phyloP scores from a whole-genome alignment of 2,888 invertebrate species.

The Tolmerus cingulatus region DNA sequence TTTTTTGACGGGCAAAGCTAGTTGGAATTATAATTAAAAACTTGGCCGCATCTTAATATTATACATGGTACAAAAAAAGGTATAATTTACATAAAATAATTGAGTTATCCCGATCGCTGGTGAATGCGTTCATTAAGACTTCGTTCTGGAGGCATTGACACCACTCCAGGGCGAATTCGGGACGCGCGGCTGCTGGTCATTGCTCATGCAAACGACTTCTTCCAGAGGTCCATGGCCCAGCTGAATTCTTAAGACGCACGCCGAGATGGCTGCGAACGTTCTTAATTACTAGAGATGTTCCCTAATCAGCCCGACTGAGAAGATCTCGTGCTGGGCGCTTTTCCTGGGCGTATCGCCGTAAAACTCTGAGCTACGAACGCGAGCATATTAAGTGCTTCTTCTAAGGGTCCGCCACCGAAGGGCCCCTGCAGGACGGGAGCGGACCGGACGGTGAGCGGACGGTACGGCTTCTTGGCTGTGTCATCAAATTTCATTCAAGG shows the following conservation, averaged over 20 bases:
- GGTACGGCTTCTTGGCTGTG: conserved; percentile 2
- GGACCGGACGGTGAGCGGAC: neutral
- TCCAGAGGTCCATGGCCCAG: neutral
- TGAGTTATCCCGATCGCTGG: neutral
- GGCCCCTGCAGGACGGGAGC: neutral
- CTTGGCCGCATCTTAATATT: neutral
- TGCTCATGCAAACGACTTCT: neutral
- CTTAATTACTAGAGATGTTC: neutral
- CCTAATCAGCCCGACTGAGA: neutral
- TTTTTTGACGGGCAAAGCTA: neutral
- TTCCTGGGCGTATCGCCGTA: neutral
- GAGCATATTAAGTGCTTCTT: neutral
- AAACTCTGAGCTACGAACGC: neutral
- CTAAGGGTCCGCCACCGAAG: neutral
- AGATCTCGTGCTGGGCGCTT: neutral
- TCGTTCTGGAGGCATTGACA: neutral
- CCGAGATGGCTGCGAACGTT: neutral
- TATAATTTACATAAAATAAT: neutral
- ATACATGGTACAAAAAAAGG: neutral
- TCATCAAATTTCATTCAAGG: conserved; percentile 15
- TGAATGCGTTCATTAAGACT: neutral
- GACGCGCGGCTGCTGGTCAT: neutral
- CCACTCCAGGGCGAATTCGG: neutral
- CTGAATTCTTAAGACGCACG: neutral
- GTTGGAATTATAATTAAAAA: neutral